Evolutionary conservation across 2,888 invertebrate genomes (phyloP), one percentile per base, ranked within the genome.

Genomic region (Seladonia tumulorum): DNA sequence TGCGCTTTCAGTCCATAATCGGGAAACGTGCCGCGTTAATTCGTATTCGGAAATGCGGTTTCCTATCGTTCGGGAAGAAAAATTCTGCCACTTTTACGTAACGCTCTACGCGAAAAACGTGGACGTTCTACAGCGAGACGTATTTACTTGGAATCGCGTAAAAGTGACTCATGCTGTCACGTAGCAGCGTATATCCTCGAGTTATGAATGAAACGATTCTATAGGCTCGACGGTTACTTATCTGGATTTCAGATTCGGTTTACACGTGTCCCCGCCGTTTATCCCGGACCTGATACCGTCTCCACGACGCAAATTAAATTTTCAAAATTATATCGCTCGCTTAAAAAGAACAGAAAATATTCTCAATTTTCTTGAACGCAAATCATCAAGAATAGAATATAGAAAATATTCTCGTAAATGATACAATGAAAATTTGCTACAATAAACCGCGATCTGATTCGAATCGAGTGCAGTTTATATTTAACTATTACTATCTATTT

Each of bases 181-280:
- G 81, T 57, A 70, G 63, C 68, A 76, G 45, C 76, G 53, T 86
- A 74, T 76, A 81, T 86, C 45, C 86, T 74, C 71, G 53, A 25
- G 45, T 76, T 79, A 83, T 87, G 87, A 87, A 87, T 87, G 87
- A 83, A 87, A 76, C 53, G 73, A 85, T 82, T 85, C 80, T 82
- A 74, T 76, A 76, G 49, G 25, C 72, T 73, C 49, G 82, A 53
- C 42, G 22, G 70, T 39, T 42, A 78, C 71, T 81, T 75, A 88
- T 86, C 77, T 79, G 49, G 57, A 83, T 75, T 83, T 82, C 74
- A 22, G 18, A 76, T 79, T 49, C 49, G 39, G 81, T 83, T 70
- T 76, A 81, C 60, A 82, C 29, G 77, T 76, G 72, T 83, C 70
- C 42, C 35, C 35, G n/a, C 2, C 45, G 49, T 76, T 47, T 68